Conservation (phyloP, 2,113 vertebrate genomes). For the Ceratotherium simum region DNA sequence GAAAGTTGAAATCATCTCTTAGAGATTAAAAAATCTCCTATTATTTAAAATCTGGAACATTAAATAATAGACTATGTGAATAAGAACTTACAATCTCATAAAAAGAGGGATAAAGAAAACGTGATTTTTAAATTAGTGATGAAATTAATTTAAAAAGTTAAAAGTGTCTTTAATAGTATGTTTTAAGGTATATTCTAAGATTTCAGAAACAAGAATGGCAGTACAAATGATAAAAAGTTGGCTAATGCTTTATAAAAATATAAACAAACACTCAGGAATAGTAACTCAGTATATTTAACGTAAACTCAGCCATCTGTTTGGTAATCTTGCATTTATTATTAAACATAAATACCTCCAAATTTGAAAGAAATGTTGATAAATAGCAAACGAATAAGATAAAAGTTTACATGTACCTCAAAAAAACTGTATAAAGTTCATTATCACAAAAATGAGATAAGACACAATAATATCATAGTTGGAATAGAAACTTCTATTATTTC, state of each 20-base stretch:
- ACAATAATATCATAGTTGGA: neutral
- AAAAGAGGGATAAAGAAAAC: neutral
- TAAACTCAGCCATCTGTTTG: slow-evolving; percentile 56
- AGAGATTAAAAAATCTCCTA: neutral
- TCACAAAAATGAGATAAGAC: neutral
- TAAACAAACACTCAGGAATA: slow-evolving; percentile 80
- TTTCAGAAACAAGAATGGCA: slow-evolving; percentile 75
- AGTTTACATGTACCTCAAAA: neutral
- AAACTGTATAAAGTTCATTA: neutral
- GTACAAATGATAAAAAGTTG: slow-evolving; percentile 80
- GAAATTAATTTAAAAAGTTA: neutral
- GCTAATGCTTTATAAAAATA: slow-evolving; percentile 82
- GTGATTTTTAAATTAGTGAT: slow-evolving; percentile 36
- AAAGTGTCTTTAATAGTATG: slow-evolving; percentile 16
- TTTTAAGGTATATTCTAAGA: slow-evolving; percentile 73
- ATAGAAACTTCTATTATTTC: neutral
- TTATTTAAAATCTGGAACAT: neutral
- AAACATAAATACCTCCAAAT: neutral
- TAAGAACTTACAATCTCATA: neutral
- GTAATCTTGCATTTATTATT: neutral
- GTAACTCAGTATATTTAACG: slow-evolving; percentile 79
- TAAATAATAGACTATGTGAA: neutral
- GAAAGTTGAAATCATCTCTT: neutral
- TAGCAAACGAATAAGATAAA: neutral
- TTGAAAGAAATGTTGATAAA: neutral